Percentiles rank a stretch among this genome's conserved stretches.
Evolutionary conservation across 2,888 invertebrate species (phyloP).

Genomic region (Spatulosminthurus flaviceps): DNA sequence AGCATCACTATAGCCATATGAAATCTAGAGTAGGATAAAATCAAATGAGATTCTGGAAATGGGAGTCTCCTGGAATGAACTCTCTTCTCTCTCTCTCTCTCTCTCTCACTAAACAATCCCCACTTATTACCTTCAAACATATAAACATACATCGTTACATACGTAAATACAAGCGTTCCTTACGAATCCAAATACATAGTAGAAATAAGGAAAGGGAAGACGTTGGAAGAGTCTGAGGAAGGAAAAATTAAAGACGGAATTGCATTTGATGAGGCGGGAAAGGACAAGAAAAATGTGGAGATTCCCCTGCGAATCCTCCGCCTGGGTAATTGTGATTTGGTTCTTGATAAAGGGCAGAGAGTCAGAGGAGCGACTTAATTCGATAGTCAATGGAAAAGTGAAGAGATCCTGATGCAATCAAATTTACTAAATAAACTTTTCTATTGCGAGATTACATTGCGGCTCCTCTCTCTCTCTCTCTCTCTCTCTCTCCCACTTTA

Average conservation of each 20-base stretch:
- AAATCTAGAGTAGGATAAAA: not conserved
- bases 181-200: not conserved
- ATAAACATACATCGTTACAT: no score
- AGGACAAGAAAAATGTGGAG: constrained; percentile 5
- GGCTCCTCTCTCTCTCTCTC: constrained; percentile 20
- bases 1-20: no score
- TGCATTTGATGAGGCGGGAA: constrained; percentile 24
- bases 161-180: no score
- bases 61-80: no score
- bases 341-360: constrained; percentile 37
- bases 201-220: not conserved
- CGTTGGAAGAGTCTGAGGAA: not conserved
- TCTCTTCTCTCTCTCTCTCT: no score
- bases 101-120: no score
- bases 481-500: constrained; percentile 37
- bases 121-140: no score
- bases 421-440: constrained; percentile 55
- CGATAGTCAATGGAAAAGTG: constrained; percentile 51
- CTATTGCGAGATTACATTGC: constrained; percentile 49
- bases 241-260: constrained; percentile 18
- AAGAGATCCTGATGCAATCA: constrained; percentile 52
- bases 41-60: not conserved
- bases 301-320: constrained; percentile 23
- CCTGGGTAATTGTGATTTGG: constrained; percentile 40
- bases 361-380: constrained; percentile 46